These are phyloP conservation scores for Lasioglossum villosulum DNA, from an alignment of 2,888 invertebrate species.

Conservation along the genomic window DNA sequence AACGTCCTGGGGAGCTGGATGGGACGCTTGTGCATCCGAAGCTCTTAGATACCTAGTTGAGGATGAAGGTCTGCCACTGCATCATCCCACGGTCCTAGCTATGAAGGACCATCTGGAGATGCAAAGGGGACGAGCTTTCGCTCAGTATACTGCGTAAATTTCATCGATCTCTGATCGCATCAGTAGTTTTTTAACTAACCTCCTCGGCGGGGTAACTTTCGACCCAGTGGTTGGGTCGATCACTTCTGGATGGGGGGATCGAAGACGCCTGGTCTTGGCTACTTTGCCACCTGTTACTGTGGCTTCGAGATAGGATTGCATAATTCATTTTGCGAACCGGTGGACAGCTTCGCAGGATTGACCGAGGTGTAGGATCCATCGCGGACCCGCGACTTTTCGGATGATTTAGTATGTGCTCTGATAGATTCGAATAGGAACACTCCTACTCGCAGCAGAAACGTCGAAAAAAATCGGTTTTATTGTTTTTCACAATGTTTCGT, in stretches of 20 bases:
- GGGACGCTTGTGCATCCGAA: constrained; percentile 81
- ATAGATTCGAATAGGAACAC: no score
- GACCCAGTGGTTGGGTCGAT: constrained; percentile 5
- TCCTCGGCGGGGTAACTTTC: neutral
- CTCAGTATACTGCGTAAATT: constrained; percentile 72
- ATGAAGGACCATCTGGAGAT: constrained; percentile 79
- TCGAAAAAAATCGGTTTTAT: no score
- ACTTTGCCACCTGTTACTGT: constrained; percentile 3
- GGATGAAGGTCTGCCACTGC: constrained; percentile 78
- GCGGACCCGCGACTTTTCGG: no score
- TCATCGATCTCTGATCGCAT: constrained; percentile 20
- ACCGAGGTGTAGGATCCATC: no score
- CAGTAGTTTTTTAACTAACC: constrained; percentile 24
- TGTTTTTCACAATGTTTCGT: no score
- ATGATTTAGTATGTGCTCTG: no score
- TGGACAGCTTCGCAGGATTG: neutral
- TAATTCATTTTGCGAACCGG: neutral
- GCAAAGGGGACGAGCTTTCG: constrained; percentile 76
- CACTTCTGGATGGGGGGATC: neutral
- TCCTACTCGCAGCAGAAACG: no score
- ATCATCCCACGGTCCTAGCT: constrained; percentile 81
- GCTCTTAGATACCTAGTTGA: constrained; percentile 80
- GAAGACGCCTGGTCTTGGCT: neutral
- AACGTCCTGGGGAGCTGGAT: constrained; percentile 77
- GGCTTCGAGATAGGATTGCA: neutral